Base-by-base conservation (phyloP, 2,797 vertebrate species). In the Molossus alvarezi region DNA sequence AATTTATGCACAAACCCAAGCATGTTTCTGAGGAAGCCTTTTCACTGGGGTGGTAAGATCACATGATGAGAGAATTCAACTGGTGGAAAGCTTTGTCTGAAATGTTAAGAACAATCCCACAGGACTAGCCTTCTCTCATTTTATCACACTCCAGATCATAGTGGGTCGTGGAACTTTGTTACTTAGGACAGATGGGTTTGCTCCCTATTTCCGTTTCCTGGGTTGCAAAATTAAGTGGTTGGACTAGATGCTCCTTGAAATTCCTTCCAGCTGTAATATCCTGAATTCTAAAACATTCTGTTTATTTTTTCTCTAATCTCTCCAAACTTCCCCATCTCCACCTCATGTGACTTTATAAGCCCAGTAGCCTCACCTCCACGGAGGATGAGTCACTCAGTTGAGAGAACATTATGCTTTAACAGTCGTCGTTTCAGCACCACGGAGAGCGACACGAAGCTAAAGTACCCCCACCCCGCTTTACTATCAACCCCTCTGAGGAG, bases 401-500 rank as follows among this genome's bases (percentile, higher is more conserved):
- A 53, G n/a, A 55, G 23, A 94, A 64, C 12, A 6, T 1, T 20
- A 48, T 11, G 18, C 55, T 6, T 25, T 23, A 29, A 82, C 8
- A 0, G 4, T 9, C 0, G 9, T 12, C 6, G 5, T 91, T 97
- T 97, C 97, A 97, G 97, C 71, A 98, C 97, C 97, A 94, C 0
- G 96, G 97, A 98, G 86, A 97, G 97, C 88, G 62, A 85, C 79
- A 48, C 0, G 1, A 0, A 1, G 0, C 7, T n/a, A 29, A 71
- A 27, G 20, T 69, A 62, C 12, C 76, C 21, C 12, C 15, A 10
- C 60, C 48, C n/a, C 13, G 64, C 14, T 81, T 67, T 41, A 65
- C 55, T 64, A 29, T 80, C 27, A 65, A 84, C 72, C 11, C 1
- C 12, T 71, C 82, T 80, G 53, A 83, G 48, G 25, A 83, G 64